Conservation (phyloP, 2,888 invertebrate species). For the Epirrhoe alternata region DNA sequence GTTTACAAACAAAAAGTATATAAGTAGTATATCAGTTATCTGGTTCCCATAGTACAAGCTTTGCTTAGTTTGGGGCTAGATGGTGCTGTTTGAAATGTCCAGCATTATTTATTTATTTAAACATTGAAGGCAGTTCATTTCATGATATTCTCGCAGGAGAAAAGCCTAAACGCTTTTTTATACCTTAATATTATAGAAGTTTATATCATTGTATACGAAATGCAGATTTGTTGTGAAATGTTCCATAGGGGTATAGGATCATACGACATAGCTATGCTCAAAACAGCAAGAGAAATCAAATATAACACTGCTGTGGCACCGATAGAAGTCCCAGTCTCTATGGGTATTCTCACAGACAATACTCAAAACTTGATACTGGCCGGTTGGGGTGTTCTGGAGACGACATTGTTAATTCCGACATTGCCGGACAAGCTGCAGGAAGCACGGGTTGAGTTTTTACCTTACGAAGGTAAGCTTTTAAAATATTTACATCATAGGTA, state of each 20-base stretch:
- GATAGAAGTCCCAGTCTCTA: slow-evolving; percentile 66
- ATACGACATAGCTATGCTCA: slow-evolving; percentile 84
- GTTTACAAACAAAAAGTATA: too few species aligned
- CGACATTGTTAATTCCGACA: slow-evolving; percentile 65
- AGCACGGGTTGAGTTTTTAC: slow-evolving; percentile 68
- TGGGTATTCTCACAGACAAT: slow-evolving; percentile 28
- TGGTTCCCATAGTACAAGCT: too few species aligned
- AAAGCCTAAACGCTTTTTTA: too few species aligned
- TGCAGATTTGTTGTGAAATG: not conserved
- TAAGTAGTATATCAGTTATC: too few species aligned
- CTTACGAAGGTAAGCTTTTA: slow-evolving; percentile 64
- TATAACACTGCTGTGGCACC: slow-evolving; percentile 72
- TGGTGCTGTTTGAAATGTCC: too few species aligned
- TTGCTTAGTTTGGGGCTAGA: too few species aligned
- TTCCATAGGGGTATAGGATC: slow-evolving; percentile 69
- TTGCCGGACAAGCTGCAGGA: slow-evolving; percentile 76
- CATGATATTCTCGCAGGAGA: too few species aligned
- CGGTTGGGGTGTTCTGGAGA: slow-evolving; percentile 82
- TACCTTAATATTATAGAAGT: too few species aligned
- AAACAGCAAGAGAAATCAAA: slow-evolving; percentile 59
- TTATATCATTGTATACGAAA: too few species aligned
- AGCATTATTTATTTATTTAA: too few species aligned
- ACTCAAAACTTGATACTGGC: slow-evolving; percentile 61
- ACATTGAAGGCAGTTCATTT: too few species aligned
- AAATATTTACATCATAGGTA: not conserved